Evolutionary conservation across 2,113 vertebrate genomes (phyloP).

Genomic region (Loxodonta africana): DNA sequence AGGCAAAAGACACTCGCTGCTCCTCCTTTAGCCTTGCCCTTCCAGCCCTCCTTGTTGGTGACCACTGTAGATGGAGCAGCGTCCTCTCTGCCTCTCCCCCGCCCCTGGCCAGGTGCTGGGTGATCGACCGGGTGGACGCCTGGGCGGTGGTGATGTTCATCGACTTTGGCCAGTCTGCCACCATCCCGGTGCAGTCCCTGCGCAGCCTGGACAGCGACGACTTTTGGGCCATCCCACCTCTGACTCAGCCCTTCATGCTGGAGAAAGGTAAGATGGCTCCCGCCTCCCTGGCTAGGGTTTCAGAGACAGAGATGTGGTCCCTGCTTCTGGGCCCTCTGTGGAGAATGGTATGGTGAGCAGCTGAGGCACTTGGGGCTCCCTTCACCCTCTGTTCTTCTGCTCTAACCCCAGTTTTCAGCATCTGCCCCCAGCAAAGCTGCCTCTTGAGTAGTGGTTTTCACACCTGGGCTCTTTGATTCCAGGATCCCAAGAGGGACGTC

Average conservation of each 20-base stretch:
- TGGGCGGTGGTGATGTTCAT: constrained; percentile 64
- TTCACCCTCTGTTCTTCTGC: background rate
- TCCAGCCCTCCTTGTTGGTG: no score
- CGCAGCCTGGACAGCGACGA: background rate
- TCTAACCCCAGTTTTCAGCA: background rate
- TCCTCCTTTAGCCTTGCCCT: background rate
- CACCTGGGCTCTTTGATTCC: background rate
- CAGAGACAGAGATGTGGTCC: background rate
- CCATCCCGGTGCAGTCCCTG: background rate
- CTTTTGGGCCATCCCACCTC: constrained; percentile 59
- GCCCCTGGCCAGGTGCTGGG: constrained; percentile 66
- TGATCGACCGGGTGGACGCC: constrained; percentile 9
- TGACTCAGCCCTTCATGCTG: constrained; percentile 75
- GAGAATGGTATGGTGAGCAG: background rate
- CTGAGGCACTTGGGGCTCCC: background rate
- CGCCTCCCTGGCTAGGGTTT: background rate
- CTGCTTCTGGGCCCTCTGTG: accelerated
- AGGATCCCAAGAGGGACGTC: background rate
- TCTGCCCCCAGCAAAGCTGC: background rate
- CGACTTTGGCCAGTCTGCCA: constrained; percentile 42
- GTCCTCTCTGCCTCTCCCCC: background rate
- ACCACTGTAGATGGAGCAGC: accelerated
- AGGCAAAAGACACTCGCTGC: background rate
- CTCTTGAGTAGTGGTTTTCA: background rate
- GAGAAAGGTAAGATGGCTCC: constrained; percentile 13